phyloP scores from a whole-genome alignment of 2,113 vertebrate genomes.

The Tachysurus vachellii region DNA sequence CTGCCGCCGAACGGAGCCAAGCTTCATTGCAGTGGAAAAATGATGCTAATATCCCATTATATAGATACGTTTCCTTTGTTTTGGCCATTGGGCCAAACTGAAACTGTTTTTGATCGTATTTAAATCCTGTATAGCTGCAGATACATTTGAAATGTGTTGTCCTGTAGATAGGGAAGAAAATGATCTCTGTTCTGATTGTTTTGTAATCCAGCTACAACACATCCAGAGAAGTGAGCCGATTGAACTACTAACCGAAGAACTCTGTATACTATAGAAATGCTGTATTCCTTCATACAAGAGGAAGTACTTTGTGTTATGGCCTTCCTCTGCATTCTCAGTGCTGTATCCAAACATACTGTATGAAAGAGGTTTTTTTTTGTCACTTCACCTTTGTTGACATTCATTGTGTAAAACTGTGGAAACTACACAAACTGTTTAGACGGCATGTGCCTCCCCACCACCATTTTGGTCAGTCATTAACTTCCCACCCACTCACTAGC shows the following conservation, averaged over 20 bases:
- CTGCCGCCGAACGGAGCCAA: neutral
- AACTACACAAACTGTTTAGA: neutral
- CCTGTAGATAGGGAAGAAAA: neutral
- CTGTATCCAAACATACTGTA: neutral
- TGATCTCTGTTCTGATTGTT: neutral
- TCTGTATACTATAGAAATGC: neutral
- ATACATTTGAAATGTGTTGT: neutral
- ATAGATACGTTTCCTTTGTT: neutral
- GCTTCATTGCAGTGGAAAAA: constrained; percentile 9
- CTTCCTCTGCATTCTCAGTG: neutral
- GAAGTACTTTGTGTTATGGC: neutral
- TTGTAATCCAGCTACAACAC: neutral
- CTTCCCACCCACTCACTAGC: neutral
- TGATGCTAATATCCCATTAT: constrained; percentile 9
- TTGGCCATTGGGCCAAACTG: neutral
- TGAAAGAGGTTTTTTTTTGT: neutral
- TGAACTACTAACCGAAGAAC: neutral
- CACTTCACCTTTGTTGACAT: neutral
- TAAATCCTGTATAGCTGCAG: neutral
- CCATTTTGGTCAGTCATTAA: neutral
- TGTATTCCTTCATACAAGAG: neutral
- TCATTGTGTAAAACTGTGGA: neutral
- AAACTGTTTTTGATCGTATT: neutral
- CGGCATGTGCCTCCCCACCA: neutral
- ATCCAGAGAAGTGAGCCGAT: no score